Base-by-base conservation (phyloP, 1,140 invertebrate species). In the Chlorops oryzae region DNA sequence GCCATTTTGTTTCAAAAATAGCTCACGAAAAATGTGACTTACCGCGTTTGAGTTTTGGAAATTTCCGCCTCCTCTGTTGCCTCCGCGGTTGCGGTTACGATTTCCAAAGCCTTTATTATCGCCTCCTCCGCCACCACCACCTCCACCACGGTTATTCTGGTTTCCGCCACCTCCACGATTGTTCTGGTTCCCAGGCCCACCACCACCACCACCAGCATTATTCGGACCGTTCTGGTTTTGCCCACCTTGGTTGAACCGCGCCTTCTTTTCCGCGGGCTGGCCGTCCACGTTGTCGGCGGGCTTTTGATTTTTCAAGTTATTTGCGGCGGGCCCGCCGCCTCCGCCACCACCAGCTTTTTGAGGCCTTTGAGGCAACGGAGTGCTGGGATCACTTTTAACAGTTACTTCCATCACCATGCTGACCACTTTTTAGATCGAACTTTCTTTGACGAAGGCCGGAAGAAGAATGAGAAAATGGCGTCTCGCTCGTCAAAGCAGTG, bases 201-300 rank as follows among this genome's bases (percentile, higher is more conserved):
- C 37, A 10, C 37, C 18, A 39, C 17, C 17, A 13, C 37, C 37
- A 39, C 6, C 18, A 39, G 18, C 6, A 39, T 20, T 20, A n/a
- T 39, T 39, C 28, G 28, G 28, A 32, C 23, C 47, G n/a, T n/a
- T n/a, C n/a, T n/a, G n/a, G 22, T 39, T 39, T 49, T 40, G 35
- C 34, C 50, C 51, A 12, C 41, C 41, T 32, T 53, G 51, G 24
- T 49, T 53, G 23, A 53, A 53, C 28, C 51, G 51, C 45, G 51
- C 22, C 27, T 53, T 53, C 12, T 53, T 53, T 37, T 53, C 46
- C 2, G 51, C 46, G 5, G 51, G 51, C 17, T 28, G 45, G 3
- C 44, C 44, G 25, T 53, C 51, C 1, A 2, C 18, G n/a, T 18
- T 5, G 9, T 39, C 47, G 40, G 24, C 40, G 35, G 45, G 10